Evolutionary conservation across 2,888 invertebrate genomes (phyloP), one percentile per base, ranked within the genome.

Genomic region (Spodoptera littoralis): DNA sequence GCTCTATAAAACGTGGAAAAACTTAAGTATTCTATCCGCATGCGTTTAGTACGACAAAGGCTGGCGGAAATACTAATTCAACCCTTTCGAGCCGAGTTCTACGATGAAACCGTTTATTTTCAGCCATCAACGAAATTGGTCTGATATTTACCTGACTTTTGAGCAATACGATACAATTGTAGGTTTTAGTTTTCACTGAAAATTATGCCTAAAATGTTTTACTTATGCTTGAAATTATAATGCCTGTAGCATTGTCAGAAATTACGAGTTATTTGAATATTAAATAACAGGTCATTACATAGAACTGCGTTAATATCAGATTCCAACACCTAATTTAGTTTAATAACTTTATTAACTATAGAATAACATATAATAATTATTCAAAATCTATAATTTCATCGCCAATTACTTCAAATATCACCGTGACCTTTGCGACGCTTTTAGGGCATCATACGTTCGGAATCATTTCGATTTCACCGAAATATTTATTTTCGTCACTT

Each of bases 51-150:
- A 69, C 79, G 65, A 76, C 76, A 80, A 76, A 74, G 73, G 70
- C 67, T 71, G 73, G 62, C 67, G 58, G 54, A 82, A 73, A 73
- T 76, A 82, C 73, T 78, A 78, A 80, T 80, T 81, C 73, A 82
- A 73, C 63, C 66, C 77, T 53, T 70, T 76, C 57, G 56, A 13
- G 61, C 45, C 64, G 53, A 56, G 54, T 53, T 70, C 67, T 50
- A 61, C 65, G 65, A 62, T 66, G 71, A 71, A 76, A 80, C 81
- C 56, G 69, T 80, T 78, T 76, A 73, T 80, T 78, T 73, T 63
- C 49, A 60, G 65, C 62, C 65, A 69, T 65, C 45, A 66, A 57
- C 54, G 22, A 64, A 72, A 75, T 64, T 66, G 59, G 52, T 45
- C 60, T 60, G 57, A 72, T 60, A 62, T 62, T 70, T 67, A 63